Evolutionary conservation across 1,140 invertebrate species (phyloP), one percentile per base, ranked within the genome.

Genomic region (Tetramorium simillimum): DNA sequence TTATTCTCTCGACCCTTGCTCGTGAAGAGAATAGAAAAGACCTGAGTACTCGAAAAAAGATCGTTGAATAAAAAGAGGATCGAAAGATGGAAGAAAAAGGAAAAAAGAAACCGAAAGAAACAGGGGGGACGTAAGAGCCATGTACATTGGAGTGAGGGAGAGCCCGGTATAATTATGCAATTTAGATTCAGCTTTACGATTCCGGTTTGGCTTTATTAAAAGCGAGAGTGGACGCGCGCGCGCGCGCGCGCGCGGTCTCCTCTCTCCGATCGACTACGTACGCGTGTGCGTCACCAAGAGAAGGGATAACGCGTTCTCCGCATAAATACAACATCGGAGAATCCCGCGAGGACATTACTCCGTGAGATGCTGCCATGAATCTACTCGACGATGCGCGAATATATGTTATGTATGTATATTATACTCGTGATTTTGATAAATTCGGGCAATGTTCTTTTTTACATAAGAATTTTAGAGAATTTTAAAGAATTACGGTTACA

Each of bases 171-270:
- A 93, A 94, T 94, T 93, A 93, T 89, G 92, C 92, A 94, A 94
- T 94, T 94, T 94, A 94, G 90, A 93, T 93, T 93, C 92, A 92
- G 91, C 81, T 91, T 89, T 90, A 91, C 86, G 89, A 93, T 94
- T 93, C 92, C 89, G 92, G 92, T 93, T 93, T 90, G 90, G 88
- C 87, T 91, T 90, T 91, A 94, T 92, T 92, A 93, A 94, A 92
- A 93, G 90, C 90, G 90, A 94, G 91, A 93, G 92, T 93, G 91
- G 91, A 90, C 91, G 92, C 85, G 82, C 78, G 24, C 24, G 84
- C 85, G 82, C 91, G 92, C 85, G 82, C 78, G 24, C 24, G 84
- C 85, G 82, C 78, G 82, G 56, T 76, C 60, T 86, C 82, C 73
- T 84, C 63, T 69, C 60, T 56, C 65, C 51, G 60, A 81, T 86